These are phyloP conservation scores for Monoplex corrugatus DNA, from an alignment of 2,888 invertebrate genomes.

Conservation along the genomic window DNA sequence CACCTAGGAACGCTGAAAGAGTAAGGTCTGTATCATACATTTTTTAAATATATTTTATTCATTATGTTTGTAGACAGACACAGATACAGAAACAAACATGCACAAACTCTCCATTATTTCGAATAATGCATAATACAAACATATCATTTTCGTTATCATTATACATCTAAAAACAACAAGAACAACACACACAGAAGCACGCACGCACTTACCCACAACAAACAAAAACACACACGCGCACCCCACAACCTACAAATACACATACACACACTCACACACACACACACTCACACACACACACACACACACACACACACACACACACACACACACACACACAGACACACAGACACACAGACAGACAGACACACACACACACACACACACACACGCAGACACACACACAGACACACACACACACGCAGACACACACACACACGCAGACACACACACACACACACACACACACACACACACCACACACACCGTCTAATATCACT, in stretches of 20 bases:
- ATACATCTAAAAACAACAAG: too few species aligned
- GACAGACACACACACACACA: slow-evolving; percentile 8
- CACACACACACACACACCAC: too few species aligned
- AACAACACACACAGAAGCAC: background rate
- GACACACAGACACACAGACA: background rate
- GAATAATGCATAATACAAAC: too few species aligned
- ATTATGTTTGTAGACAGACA: too few species aligned
- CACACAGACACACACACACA: slow-evolving; percentile 23
- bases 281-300: background rate
- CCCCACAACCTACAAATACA: background rate
- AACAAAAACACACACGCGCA: background rate
- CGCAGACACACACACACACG: slow-evolving; percentile 6
- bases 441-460: background rate
- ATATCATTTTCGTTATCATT: too few species aligned
- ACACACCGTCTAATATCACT: too few species aligned
- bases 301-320: slow-evolving; percentile 5
- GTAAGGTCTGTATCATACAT: too few species aligned
- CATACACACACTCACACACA: background rate
- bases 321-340: slow-evolving; percentile 6
- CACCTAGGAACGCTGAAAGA: too few species aligned
- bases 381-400: slow-evolving; percentile 26
- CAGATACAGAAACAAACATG: too few species aligned
- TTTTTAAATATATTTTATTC: too few species aligned
- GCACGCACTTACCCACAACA: background rate
- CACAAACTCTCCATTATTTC: too few species aligned